A percentile compares a stretch with the other conserved stretches of the same genome.
These are phyloP conservation scores for Opisthograptis luteolata DNA, from an alignment of 2,888 invertebrate genomes.

Conservation along the genomic window DNA sequence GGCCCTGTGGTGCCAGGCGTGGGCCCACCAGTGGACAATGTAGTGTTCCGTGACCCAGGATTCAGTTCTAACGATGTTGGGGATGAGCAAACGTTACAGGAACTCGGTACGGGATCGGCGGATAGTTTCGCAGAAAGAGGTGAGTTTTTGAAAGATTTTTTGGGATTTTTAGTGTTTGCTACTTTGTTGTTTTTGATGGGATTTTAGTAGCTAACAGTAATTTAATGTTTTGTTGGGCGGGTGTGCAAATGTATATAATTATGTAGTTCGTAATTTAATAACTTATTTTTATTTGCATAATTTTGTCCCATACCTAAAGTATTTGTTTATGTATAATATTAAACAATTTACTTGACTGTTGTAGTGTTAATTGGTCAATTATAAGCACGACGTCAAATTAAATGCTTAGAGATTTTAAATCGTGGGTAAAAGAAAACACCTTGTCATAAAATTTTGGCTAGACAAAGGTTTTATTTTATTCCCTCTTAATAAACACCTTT, in stretches of 20 bases:
- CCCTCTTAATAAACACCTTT: too few relatives aligned
- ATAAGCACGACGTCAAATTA: too few relatives aligned
- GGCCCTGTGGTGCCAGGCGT: conserved; percentile 14
- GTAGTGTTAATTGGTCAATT: too few relatives aligned
- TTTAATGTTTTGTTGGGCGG: background rate
- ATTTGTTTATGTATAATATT: too few relatives aligned
- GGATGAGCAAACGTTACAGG: conserved; percentile 86
- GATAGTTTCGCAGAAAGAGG: conserved; percentile 87
- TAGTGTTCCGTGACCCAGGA: conserved; percentile 85
- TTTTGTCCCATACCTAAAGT: too few relatives aligned
- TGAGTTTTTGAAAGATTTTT: conserved; percentile 60
- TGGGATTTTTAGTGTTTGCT: background rate
- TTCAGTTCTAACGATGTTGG: conserved; percentile 85
- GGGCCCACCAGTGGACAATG: conserved; percentile 60
- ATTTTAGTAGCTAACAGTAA: background rate
- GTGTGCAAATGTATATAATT: background rate
- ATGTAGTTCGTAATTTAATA: too few relatives aligned
- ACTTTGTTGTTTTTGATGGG: background rate
- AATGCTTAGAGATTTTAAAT: too few relatives aligned
- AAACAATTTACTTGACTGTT: too few relatives aligned
- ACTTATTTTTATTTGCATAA: too few relatives aligned
- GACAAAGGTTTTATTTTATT: too few relatives aligned
- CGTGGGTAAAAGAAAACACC: too few relatives aligned
- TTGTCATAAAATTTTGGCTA: too few relatives aligned
- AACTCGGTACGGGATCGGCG: conserved; percentile 80